Conservation (phyloP, 2,113 vertebrate genomes). For the Microtus oregoni region DNA sequence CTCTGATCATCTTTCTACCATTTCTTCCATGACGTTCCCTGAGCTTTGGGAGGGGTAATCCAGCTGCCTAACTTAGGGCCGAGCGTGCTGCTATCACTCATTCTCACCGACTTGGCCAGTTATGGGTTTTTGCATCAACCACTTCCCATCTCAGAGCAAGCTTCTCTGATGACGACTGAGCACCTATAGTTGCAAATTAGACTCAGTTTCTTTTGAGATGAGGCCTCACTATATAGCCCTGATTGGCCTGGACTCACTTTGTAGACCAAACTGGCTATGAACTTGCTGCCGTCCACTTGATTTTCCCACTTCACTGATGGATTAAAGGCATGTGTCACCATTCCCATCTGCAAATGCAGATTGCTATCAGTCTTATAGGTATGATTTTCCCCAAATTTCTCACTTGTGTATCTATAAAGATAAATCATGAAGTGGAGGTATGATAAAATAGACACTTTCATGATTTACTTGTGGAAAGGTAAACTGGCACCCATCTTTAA, state of each 20-base stretch:
- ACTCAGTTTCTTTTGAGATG: neutral
- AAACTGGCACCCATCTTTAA: conserved; percentile 33
- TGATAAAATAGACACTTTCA: conserved; percentile 24
- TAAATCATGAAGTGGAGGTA: neutral
- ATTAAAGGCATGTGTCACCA: neutral
- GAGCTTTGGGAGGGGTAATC: neutral
- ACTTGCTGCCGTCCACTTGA: neutral
- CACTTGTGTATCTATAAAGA: conserved; percentile 49
- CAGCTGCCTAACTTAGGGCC: neutral
- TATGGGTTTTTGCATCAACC: neutral
- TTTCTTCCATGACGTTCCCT: neutral
- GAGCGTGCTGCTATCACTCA: neutral
- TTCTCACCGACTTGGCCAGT: neutral
- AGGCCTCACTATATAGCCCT: neutral
- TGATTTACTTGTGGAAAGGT: conserved; percentile 4
- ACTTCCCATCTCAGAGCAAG: neutral
- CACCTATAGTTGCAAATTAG: neutral
- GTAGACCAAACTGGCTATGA: neutral
- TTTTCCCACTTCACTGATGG: neutral
- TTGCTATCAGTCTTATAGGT: conserved; percentile 2
- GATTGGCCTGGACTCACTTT: neutral
- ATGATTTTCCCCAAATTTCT: neutral
- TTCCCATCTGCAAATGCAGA: neutral
- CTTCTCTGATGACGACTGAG: neutral
- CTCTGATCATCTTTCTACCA: neutral